Conservation (phyloP, 2,113 vertebrate species). For the Tylochromis polylepis region DNA sequence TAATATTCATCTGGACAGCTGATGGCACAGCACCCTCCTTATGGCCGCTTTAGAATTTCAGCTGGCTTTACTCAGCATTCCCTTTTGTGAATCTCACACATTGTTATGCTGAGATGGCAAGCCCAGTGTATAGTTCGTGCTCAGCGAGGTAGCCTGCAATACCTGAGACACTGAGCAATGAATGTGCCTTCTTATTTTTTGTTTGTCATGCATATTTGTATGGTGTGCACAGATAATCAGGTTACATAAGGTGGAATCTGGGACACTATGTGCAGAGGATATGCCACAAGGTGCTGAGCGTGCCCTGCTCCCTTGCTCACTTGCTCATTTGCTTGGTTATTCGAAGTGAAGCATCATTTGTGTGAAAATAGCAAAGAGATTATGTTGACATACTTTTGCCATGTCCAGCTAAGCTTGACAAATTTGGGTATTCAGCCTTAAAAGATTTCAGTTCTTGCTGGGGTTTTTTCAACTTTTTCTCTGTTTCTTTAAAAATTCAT, state of each 20-base stretch:
- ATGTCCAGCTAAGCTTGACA: conserved; percentile 37
- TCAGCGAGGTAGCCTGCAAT: background rate
- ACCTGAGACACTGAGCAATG: conserved; percentile 49
- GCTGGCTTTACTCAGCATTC: conserved; percentile 39
- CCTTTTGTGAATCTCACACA: background rate
- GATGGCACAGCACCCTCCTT: background rate
- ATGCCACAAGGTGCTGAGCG: conserved; percentile 43
- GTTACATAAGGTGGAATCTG: conserved; percentile 55
- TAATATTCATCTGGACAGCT: background rate
- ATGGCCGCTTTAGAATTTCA: background rate
- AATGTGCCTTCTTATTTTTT: background rate
- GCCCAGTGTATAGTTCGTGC: background rate
- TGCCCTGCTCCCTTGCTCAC: background rate
- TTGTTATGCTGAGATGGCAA: conserved; percentile 27
- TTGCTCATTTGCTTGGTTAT: conserved; percentile 19
- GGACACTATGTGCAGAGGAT: conserved; percentile 42
- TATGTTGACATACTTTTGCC: conserved; percentile 19
- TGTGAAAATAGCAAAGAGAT: conserved; percentile 18
- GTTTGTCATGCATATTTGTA: conserved; percentile 36
- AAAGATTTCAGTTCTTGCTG: conserved; percentile 29
- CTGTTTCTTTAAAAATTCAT: conserved; percentile 52
- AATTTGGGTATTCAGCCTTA: conserved; percentile 40
- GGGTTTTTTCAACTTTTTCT: background rate
- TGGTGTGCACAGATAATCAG: conserved; percentile 39
- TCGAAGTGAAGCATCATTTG: conserved; percentile 30